These are phyloP conservation scores for Nymphalis urticae DNA, from an alignment of 2,888 invertebrate genomes.

Conservation along the genomic window DNA sequence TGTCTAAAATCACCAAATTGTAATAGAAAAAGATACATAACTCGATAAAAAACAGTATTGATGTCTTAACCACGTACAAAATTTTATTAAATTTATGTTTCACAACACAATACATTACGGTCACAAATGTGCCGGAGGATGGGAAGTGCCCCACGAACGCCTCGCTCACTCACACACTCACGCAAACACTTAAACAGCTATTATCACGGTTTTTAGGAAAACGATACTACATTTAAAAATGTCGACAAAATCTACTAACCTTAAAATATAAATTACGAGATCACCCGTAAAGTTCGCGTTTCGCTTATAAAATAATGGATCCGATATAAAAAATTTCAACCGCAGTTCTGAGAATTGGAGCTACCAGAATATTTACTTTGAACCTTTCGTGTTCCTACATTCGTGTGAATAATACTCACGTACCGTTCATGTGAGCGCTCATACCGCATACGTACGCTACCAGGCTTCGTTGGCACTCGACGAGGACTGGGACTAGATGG, in stretches of 20 bases:
- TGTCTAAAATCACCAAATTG: conserved; percentile 23
- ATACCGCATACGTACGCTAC: conserved; percentile 49
- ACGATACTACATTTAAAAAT: conserved; percentile 67
- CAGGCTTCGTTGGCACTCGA: conserved; percentile 77
- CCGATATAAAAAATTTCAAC: conserved; percentile 22
- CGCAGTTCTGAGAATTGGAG: conserved; percentile 45
- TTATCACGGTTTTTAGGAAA: conserved; percentile 80
- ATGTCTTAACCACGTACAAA: conserved; percentile 35
- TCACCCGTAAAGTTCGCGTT: conserved; percentile 70
- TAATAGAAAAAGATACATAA: conserved; percentile 12
- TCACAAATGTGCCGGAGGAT: conserved; percentile 67
- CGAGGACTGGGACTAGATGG: conserved; percentile 77
- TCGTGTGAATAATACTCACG: neutral
- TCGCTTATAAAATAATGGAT: conserved; percentile 65
- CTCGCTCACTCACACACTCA: conserved; percentile 67
- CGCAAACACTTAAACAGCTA: conserved; percentile 74
- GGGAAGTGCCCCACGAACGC: conserved; percentile 77
- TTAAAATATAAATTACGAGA: conserved; percentile 76
- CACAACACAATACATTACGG: conserved; percentile 63
- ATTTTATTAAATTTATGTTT: conserved; percentile 43
- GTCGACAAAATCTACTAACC: conserved; percentile 70
- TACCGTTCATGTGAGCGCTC: conserved; percentile 41
- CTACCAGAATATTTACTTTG: conserved; percentile 51
- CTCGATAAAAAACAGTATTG: conserved; percentile 24
- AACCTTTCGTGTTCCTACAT: conserved; percentile 19